These are phyloP conservation scores for Galeruca laticollis DNA, from an alignment of 2,888 invertebrate species.

Conservation along the genomic window DNA sequence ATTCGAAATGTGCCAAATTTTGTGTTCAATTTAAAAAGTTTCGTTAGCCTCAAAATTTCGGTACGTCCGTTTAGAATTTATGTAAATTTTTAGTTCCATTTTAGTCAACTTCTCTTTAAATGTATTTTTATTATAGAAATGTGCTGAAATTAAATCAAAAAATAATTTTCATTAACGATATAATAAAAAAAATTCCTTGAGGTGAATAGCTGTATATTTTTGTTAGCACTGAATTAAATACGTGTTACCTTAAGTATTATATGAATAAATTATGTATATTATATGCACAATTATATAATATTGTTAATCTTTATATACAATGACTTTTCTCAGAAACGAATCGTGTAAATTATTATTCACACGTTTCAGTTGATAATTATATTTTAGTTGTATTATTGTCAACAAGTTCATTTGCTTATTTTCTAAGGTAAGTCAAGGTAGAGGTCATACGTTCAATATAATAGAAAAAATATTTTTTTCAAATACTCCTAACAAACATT, in stretches of 20 bases:
- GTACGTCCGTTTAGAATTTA: too few species aligned
- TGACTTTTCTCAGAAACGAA: conserved; percentile 3
- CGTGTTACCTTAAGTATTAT: not conserved
- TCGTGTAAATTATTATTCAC: conserved; percentile 3
- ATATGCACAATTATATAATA: not conserved
- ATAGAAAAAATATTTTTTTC: not conserved
- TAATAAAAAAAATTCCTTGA: too few species aligned
- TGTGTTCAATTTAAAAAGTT: too few species aligned
- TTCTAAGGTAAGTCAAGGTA: conserved; percentile 7
- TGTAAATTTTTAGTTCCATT: too few species aligned
- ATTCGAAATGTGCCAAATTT: too few species aligned
- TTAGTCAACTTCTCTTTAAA: too few species aligned
- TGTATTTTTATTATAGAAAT: too few species aligned
- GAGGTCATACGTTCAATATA: not conserved
- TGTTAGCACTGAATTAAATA: not conserved
- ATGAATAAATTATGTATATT: conserved; percentile 3
- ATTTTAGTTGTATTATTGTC: not conserved
- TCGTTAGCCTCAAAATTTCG: too few species aligned
- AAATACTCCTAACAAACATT: not conserved
- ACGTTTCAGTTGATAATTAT: not conserved
- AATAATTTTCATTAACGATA: too few species aligned
- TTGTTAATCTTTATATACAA: not conserved
- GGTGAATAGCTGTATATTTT: too few species aligned
- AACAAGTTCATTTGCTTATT: not conserved
- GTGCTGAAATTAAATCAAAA: too few species aligned